A percentile compares a stretch with the other conserved stretches of the same genome.
Evolutionary conservation across 2,888 invertebrate genomes (phyloP).

Genomic region (Epirrhoe tristata): DNA sequence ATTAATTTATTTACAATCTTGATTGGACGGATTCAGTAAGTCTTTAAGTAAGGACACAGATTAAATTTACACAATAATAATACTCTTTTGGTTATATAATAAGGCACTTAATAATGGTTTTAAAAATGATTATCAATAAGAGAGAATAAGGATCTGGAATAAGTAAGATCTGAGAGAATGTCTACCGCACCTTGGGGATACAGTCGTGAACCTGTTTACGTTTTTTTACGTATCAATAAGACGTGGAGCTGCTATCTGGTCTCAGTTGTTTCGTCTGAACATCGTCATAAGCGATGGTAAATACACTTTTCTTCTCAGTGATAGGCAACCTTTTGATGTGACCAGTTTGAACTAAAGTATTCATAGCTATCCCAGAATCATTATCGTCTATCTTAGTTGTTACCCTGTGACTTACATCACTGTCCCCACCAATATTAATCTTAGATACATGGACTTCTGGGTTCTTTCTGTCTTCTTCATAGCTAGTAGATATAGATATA

Average conservation of each 20-base stretch:
- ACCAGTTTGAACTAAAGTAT: conserved; percentile 82
- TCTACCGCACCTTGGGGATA: too few species aligned
- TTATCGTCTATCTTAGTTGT: conserved; percentile 86
- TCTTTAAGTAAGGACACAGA: conserved; percentile 40
- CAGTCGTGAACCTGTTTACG: too few species aligned
- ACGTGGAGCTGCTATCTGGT: conserved; percentile 92
- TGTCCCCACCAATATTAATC: conserved; percentile 78
- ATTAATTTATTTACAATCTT: conserved; percentile 48
- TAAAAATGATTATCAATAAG: conserved; percentile 67
- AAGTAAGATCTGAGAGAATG: too few species aligned
- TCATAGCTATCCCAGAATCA: conserved; percentile 92
- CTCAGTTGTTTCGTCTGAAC: conserved; percentile 93
- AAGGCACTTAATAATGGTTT: conserved; percentile 65
- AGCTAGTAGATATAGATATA: conserved; percentile 78
- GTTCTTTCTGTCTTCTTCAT: conserved; percentile 67
- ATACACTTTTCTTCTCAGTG: conserved; percentile 96
- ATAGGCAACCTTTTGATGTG: conserved; percentile 88
- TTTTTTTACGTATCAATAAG: too few species aligned
- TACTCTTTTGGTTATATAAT: conserved; percentile 53
- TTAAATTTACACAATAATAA: conserved; percentile 55
- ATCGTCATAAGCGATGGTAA: conserved; percentile 96
- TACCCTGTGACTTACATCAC: conserved; percentile 57
- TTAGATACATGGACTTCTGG: conserved; percentile 86
- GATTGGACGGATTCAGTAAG: conserved; percentile 47
- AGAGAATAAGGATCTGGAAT: too few species aligned